A percentile compares a stretch with the other conserved stretches of the same genome.
These are phyloP conservation scores for Onychorhynchus coronatus DNA, from an alignment of 2,113 vertebrate genomes.

Conservation along the genomic window DNA sequence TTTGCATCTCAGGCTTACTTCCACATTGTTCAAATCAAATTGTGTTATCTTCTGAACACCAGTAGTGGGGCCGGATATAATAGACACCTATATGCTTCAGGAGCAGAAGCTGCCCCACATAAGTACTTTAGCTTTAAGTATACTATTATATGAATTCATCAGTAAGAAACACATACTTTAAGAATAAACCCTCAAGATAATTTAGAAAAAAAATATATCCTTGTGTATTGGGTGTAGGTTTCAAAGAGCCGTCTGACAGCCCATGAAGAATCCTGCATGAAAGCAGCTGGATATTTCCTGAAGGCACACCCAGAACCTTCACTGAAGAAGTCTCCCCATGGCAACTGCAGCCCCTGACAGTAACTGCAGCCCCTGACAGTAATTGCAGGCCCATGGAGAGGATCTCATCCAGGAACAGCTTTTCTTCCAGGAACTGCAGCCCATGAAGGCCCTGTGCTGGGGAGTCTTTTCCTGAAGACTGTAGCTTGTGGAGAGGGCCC, in stretches of 20 bases:
- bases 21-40: not conserved
- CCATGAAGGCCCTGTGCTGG: not conserved
- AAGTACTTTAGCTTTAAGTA: not conserved
- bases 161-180: not conserved
- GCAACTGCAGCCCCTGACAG: not conserved
- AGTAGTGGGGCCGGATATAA: not conserved
- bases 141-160: not conserved
- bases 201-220: not conserved
- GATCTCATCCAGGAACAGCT: not conserved
- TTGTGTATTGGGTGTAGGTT: not conserved
- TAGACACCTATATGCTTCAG: not conserved
- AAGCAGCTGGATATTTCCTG: not conserved
- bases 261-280: not conserved
- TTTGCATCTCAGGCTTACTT: not conserved
- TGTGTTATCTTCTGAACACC: not conserved
- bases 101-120: not conserved
- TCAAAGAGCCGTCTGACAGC: not conserved
- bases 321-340: not conserved
- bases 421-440: not conserved
- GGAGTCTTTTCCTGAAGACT: not conserved
- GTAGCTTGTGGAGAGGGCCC: not conserved
- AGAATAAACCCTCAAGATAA: not conserved
- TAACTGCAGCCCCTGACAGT: not conserved
- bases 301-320: not conserved
- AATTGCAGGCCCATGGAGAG: not conserved